Base-by-base conservation (phyloP, 1,140 invertebrate genomes). In the Cyclina sinensis region DNA sequence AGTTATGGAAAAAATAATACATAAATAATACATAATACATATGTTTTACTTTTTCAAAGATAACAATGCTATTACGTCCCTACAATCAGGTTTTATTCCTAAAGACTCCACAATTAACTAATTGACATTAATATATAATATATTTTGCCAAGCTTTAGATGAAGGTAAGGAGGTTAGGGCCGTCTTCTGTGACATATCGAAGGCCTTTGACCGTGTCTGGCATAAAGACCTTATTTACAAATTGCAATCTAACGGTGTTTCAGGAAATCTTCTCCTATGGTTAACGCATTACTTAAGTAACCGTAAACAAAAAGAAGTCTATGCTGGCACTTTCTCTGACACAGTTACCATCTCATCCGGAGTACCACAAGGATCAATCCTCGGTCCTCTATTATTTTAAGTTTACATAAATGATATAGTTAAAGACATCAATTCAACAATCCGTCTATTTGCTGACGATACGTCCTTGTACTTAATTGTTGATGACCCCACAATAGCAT, bases 381-480 rank as follows among this genome's bases (percentile, higher is more conserved):
- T n/a, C n/a, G n/a, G n/a, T n/a, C n/a, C n/a, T n/a, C n/a, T n/a
- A n/a, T n/a, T n/a, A 9, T 7, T 74, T 18, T 32, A 9, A 9
- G n/a, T 74, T 7, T 39, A 35, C 37, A 74, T 74, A 35, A 35
- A 74, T 30, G 37, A 74, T 12, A 74, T 74, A 11, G 70, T 39
- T 39, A 21, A 5, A 5, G 11, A n/a, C n/a, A n/a, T n/a, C n/a
- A n/a, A n/a, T n/a, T n/a, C n/a, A n/a, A n/a, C n/a, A n/a, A n/a
- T n/a, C 27, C 70, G 70, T 35, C 70, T 74, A 5, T 74, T 74
- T 39, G 30, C 37, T 32, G 70, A 74, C 37, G 37, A 74, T 39
- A 74, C n/a, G n/a, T n/a, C n/a, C n/a, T n/a, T n/a, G n/a, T n/a
- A n/a, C n/a, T n/a, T n/a, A n/a, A n/a, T n/a, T n/a, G n/a, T n/a